Conservation (phyloP, 2,797 vertebrate species). For the Argyrosomus regius region DNA sequence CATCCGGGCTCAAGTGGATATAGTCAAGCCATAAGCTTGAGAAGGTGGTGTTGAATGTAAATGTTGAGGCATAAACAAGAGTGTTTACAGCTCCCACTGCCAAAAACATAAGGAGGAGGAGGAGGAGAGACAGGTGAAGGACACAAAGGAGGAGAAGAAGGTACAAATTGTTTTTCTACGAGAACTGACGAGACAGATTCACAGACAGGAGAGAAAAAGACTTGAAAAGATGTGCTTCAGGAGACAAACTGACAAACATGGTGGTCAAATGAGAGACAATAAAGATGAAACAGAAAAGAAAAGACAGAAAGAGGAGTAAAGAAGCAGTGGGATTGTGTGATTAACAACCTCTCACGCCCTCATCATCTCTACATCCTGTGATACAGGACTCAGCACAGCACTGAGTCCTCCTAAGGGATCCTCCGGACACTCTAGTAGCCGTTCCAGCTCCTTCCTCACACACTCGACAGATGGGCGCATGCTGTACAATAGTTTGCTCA, state of each 20-base stretch:
- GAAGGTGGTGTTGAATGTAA: constrained; percentile 71
- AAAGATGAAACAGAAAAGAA: constrained; percentile 8
- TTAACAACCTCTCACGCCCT: constrained; percentile 62
- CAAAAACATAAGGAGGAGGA: constrained; percentile 45
- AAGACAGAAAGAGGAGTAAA: constrained; percentile 29
- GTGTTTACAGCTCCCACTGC: constrained; percentile 65
- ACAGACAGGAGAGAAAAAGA: constrained; percentile 1
- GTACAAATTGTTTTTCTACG: constrained; percentile 18
- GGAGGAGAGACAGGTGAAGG: constrained; percentile 58
- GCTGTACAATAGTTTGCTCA: constrained; percentile 55
- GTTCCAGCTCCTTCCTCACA: constrained; percentile 67
- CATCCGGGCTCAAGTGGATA: constrained; percentile 53
- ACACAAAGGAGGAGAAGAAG: constrained; percentile 31
- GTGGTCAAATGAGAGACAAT: constrained; percentile 26
- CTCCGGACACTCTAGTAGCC: constrained; percentile 64
- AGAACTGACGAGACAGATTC: background rate
- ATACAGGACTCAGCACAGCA: constrained; percentile 54
- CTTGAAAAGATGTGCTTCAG: background rate
- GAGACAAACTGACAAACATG: constrained; percentile 33
- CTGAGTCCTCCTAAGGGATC: constrained; percentile 64
- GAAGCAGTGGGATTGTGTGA: constrained; percentile 57
- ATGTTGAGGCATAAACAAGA: constrained; percentile 72
- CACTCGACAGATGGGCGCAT: constrained; percentile 74
- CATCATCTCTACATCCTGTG: constrained; percentile 59
- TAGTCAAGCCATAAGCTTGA: constrained; percentile 66